These are phyloP conservation scores for Bradypodion ventrale DNA, from an alignment of 2,797 vertebrate species.

Conservation along the genomic window DNA sequence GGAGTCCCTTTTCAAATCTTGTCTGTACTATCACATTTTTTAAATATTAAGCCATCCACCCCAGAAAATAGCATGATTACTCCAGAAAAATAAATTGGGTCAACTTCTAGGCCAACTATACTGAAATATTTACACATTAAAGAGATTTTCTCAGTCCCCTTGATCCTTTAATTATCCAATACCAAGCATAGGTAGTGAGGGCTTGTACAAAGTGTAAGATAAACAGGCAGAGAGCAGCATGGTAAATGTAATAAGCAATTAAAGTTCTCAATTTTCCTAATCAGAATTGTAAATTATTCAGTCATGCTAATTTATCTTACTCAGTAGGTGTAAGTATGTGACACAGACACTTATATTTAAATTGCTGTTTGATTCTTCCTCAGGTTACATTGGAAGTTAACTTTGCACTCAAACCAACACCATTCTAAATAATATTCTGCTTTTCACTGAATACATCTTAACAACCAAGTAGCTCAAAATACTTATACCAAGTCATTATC, in stretches of 20 bases:
- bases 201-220: constrained; percentile 44
- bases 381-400: constrained; percentile 36
- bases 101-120: constrained; percentile 24
- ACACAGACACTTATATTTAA: constrained; percentile 40
- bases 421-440: neutral
- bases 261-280: constrained; percentile 36
- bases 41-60: neutral
- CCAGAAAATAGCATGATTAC: neutral
- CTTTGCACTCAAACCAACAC: neutral
- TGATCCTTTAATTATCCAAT: constrained; percentile 42
- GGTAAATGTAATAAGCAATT: constrained; percentile 57
- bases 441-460: constrained; percentile 1
- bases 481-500: neutral
- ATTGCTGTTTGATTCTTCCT: constrained; percentile 42
- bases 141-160: constrained; percentile 6
- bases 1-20: neutral
- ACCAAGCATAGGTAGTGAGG: constrained; percentile 33
- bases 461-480: neutral
- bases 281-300: constrained; percentile 58
- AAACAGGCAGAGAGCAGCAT: constrained; percentile 51
- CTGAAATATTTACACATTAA: constrained; percentile 38
- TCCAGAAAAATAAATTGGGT: constrained; percentile 16
- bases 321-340: constrained; percentile 45
- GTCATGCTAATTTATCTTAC: constrained; percentile 18
- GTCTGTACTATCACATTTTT: neutral